Conservation (phyloP, 2,888 invertebrate genomes). For the Heliothis peltigera region DNA sequence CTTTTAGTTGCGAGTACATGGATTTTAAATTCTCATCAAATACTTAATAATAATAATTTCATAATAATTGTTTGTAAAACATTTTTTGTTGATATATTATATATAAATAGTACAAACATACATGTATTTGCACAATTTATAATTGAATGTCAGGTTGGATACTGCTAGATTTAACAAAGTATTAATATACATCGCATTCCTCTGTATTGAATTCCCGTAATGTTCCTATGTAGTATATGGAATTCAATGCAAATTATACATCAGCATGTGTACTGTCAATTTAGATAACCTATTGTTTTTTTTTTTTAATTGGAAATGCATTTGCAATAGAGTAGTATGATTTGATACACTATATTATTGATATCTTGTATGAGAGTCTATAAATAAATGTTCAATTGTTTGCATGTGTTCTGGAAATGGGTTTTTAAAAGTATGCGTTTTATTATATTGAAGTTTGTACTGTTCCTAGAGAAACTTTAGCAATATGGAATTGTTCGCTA, state of each 20-base stretch:
- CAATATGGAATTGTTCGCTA: slow-evolving; percentile 48
- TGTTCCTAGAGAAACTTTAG: slow-evolving; percentile 26
- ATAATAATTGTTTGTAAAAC: slow-evolving; percentile 15
- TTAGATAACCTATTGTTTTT: slow-evolving; percentile 6
- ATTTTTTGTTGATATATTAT: slow-evolving; percentile 31
- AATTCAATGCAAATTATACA: slow-evolving; percentile 24
- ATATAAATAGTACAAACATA: slow-evolving; percentile 43
- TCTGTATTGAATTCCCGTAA: slow-evolving; percentile 27
- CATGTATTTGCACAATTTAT: slow-evolving; percentile 43
- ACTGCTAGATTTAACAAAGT: slow-evolving; percentile 18
- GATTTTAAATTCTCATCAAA: slow-evolving; percentile 33
- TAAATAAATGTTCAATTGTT: slow-evolving; percentile 16
- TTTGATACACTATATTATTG: not conserved
- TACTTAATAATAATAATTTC: slow-evolving; percentile 19
- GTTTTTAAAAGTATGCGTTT: slow-evolving; percentile 41
- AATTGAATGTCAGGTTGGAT: slow-evolving; percentile 17
- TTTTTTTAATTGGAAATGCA: slow-evolving; percentile 1
- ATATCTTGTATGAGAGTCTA: not conserved
- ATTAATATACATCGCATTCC: slow-evolving; percentile 23
- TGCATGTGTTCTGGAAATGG: slow-evolving; percentile 45
- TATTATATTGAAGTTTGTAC: slow-evolving; percentile 22
- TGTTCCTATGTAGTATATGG: slow-evolving; percentile 44
- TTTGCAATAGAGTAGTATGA: slow-evolving; percentile 19
- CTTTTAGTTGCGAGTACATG: slow-evolving; percentile 43
- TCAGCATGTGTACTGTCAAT: slow-evolving; percentile 16